phyloP scores from a whole-genome alignment of 92 coral and sea anemone genomes.

The Pocillopora grandis region DNA sequence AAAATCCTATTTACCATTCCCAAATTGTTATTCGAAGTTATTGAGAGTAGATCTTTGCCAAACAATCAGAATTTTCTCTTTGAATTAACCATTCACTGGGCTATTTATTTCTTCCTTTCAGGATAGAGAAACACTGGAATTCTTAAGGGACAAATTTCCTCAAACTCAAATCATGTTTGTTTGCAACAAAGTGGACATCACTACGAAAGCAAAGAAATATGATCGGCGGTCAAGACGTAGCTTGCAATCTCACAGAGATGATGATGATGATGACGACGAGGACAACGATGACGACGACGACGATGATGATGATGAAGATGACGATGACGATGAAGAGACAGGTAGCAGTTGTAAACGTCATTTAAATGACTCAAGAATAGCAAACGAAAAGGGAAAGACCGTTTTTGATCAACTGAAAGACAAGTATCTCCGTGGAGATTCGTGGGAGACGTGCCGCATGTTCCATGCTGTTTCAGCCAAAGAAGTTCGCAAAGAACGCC shows the following conservation, averaged over 20 bases:
- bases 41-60: neutral
- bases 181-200: constrained; percentile 61
- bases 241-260: neutral
- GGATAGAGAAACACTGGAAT: constrained; percentile 48
- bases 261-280: neutral
- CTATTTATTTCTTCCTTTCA: neutral
- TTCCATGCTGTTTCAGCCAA: constrained; percentile 70
- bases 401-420: constrained; percentile 50
- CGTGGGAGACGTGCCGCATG: constrained; percentile 24
- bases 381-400: constrained; percentile 22
- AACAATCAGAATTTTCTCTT: neutral
- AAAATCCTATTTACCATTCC: neutral
- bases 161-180: constrained; percentile 46
- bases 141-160: constrained; percentile 61
- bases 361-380: neutral
- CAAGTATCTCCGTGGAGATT: constrained; percentile 16
- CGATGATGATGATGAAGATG: neutral
- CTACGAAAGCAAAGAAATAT: constrained; percentile 1
- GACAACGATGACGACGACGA: neutral
- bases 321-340: constrained; percentile 27
- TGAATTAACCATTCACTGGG: neutral
- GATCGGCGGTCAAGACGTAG: neutral
- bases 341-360: neutral
- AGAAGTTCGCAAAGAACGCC: constrained; percentile 32
- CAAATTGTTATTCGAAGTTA: neutral